phyloP scores from a whole-genome alignment of 2,797 vertebrate genomes.

The Sebastes cheni region DNA sequence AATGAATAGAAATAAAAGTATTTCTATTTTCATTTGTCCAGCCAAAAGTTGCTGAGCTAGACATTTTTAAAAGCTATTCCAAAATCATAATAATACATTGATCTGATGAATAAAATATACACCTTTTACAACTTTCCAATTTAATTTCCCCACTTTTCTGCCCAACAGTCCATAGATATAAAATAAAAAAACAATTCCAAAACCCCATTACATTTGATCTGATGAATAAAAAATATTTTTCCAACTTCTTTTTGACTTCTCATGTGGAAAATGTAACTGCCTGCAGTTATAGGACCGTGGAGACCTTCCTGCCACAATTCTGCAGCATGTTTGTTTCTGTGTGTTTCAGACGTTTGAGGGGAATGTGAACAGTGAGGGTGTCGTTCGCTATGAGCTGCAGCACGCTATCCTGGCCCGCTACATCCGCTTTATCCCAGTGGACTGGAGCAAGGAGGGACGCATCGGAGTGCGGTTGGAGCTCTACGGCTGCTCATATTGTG shows the following conservation, averaged over 20 bases:
- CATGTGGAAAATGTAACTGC: no score
- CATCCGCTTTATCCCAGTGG: slow-evolving; percentile 89
- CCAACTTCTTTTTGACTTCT: no score
- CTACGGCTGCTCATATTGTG: slow-evolving; percentile 94
- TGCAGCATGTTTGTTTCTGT: neutral
- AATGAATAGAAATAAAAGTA: neutral
- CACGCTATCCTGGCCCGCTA: slow-evolving; percentile 87
- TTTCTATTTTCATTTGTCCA: no score
- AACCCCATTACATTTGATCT: neutral
- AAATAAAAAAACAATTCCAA: neutral
- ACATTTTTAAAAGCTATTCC: no score
- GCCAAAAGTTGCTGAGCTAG: no score
- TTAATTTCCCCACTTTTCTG: no score
- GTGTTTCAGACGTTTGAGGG: slow-evolving; percentile 90
- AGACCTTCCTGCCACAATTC: neutral
- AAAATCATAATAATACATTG: no score
- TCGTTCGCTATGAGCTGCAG: slow-evolving; percentile 89
- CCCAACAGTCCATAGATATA: neutral
- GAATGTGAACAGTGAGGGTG: slow-evolving; percentile 90
- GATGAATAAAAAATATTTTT: neutral
- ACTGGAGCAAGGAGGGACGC: slow-evolving; percentile 88
- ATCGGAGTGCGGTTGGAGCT: slow-evolving; percentile 91
- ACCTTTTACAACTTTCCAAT: no score
- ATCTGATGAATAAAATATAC: no score
- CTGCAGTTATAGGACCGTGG: neutral